Evolutionary conservation across 2,888 invertebrate genomes (phyloP), one percentile per base, ranked within the genome.

Genomic region (Leucophenga montana): DNA sequence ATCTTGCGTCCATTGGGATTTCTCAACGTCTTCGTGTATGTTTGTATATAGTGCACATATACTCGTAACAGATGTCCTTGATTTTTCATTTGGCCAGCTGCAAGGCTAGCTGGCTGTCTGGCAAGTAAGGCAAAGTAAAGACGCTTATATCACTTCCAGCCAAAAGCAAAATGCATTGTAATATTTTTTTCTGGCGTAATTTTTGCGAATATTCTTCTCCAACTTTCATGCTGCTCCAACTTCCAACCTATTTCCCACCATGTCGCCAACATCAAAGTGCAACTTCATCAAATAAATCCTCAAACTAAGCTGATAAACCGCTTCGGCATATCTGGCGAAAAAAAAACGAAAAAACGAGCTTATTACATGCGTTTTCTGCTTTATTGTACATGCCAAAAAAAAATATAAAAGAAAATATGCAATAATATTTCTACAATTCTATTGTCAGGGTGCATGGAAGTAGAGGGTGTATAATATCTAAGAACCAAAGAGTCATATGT

Each of bases 1-100:
- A 82, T 81, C 78, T 80, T 72, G 75, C 79, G 83, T 83, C 83
- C 79, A 80, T 73, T 82, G 74, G 76, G 73, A 77, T 16, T 39
- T 31, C 53, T 70, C 57, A 71, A 68, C 73, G 69, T 75, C 73
- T 71, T 56, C 56, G 56, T 56, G 16, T 53, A 16, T 61, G 61
- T n/a, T n/a, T n/a, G n/a, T n/a, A n/a, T n/a, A n/a, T n/a, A n/a
- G n/a, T n/a, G n/a, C n/a, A n/a, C n/a, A n/a, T n/a, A n/a, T n/a
- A 33, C 39, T 67, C 67, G 78, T 77, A 79, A 79, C 78, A 79
- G 78, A 79, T 79, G 78, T 78, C 78, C 77, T 78, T 79, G 78
- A 79, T 79, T 78, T 79, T 79, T 77, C 79, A 79, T 78, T 73
- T 72, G 74, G 62, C 62, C 46, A 50, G 16, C 6, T 13, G 16